A percentile compares a stretch with the other conserved stretches of the same genome.
Conservation (phyloP, 2,113 vertebrate species). For the Rhinopomastus cyanomelas region DNA sequence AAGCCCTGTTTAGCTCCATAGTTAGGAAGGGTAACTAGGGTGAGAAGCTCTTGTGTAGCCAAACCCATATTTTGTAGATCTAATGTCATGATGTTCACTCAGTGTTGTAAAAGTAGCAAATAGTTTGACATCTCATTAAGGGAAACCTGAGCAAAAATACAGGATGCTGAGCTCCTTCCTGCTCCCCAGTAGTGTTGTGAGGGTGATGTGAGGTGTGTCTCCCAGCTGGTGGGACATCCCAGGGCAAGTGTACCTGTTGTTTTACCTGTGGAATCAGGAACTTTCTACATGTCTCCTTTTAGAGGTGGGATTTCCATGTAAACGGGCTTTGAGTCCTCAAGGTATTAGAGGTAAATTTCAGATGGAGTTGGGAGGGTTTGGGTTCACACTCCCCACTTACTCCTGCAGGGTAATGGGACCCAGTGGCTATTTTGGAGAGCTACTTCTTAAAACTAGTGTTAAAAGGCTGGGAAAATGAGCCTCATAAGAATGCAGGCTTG, state of each 20-base stretch:
- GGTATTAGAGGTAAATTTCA: slow-evolving; percentile 41
- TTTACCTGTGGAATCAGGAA: slow-evolving; percentile 45
- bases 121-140: not conserved
- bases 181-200: not conserved
- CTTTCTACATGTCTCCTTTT: not conserved
- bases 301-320: slow-evolving; percentile 46
- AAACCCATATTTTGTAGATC: not conserved
- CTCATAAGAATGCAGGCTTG: not conserved
- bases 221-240: not conserved
- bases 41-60: not conserved
- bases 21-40: not conserved
- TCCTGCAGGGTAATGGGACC: not conserved
- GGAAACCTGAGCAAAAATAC: not conserved
- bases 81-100: not conserved
- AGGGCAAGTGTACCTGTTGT: slow-evolving; percentile 1
- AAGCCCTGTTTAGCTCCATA: not conserved
- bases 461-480: slow-evolving; percentile 30
- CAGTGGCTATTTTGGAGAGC: slow-evolving; percentile 26
- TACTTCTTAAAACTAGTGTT: slow-evolving; percentile 40
- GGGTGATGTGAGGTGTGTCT: not conserved
- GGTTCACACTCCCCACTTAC: not conserved
- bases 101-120: not conserved
- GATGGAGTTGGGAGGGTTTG: not conserved
- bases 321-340: slow-evolving; percentile 29
- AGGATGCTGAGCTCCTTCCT: not conserved